Conservation (phyloP, 2,888 invertebrate genomes). For the Acanthopleura granulata region DNA sequence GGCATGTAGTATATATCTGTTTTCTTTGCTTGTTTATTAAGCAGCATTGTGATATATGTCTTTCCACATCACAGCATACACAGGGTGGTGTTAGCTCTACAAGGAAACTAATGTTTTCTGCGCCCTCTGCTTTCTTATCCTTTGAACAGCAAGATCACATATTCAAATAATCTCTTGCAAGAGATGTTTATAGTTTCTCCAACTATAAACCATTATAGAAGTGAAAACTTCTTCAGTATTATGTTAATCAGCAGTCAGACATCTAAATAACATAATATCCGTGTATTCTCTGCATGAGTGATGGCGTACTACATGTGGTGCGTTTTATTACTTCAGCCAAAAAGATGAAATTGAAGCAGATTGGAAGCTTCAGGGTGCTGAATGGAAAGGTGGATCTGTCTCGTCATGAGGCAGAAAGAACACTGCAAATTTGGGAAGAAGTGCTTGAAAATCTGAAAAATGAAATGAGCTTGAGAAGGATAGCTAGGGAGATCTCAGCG, state of each 20-base stretch:
- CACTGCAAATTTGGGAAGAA: constrained; percentile 61
- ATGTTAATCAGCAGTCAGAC: background rate
- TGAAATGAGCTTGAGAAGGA: constrained; percentile 55
- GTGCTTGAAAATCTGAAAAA: constrained; percentile 54
- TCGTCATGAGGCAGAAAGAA: constrained; percentile 64
- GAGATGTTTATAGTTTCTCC: too few relatives aligned
- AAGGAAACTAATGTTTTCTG: too few relatives aligned
- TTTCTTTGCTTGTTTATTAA: too few relatives aligned
- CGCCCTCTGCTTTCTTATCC: too few relatives aligned
- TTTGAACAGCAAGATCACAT: too few relatives aligned
- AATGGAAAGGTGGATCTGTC: constrained; percentile 69
- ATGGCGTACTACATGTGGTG: background rate
- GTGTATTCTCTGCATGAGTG: background rate
- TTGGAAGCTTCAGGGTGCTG: constrained; percentile 66
- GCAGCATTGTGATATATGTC: too few relatives aligned
- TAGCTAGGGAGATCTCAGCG: constrained; percentile 65
- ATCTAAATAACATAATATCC: background rate
- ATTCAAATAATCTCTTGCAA: too few relatives aligned
- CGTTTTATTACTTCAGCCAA: constrained; percentile 41
- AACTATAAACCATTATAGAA: background rate
- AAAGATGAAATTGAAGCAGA: constrained; percentile 55
- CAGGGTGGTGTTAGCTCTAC: too few relatives aligned
- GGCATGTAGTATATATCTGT: too few relatives aligned
- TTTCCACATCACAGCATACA: too few relatives aligned
- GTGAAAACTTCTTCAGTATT: background rate